Evolutionary conservation across 2,797 vertebrate genomes (phyloP).

Genomic region (Microctenopoma steveboyesi): DNA sequence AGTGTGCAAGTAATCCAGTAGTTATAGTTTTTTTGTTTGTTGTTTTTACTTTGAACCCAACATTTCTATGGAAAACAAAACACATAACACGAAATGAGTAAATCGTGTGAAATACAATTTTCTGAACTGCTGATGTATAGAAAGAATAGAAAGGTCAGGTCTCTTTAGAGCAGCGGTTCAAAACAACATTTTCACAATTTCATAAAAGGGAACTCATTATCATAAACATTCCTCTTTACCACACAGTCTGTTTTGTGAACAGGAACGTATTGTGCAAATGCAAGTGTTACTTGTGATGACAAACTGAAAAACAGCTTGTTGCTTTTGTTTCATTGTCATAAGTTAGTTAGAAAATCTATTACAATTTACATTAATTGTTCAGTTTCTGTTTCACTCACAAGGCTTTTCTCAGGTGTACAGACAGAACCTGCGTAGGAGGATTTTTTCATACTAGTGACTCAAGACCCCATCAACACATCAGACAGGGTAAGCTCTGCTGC

Average conservation of each 20-base stretch:
- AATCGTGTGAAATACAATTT: slow-evolving; percentile 28
- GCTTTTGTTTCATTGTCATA: slow-evolving; percentile 24
- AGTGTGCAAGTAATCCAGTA: not conserved
- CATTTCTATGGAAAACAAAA: slow-evolving; percentile 46
- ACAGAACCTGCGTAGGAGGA: slow-evolving; percentile 40
- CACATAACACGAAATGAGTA: slow-evolving; percentile 50
- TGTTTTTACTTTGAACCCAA: not conserved
- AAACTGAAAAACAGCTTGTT: slow-evolving; percentile 19
- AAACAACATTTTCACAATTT: slow-evolving; percentile 22
- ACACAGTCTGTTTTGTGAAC: slow-evolving; percentile 26
- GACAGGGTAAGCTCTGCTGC: slow-evolving; percentile 39
- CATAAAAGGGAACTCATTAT: slow-evolving; percentile 18
- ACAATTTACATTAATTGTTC: slow-evolving; percentile 22
- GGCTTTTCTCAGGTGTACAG: slow-evolving; percentile 29
- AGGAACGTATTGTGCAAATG: slow-evolving; percentile 23
- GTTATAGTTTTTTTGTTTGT: not conserved
- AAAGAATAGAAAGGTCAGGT: slow-evolving; percentile 13
- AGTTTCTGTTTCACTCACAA: slow-evolving; percentile 29
- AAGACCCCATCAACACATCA: slow-evolving; percentile 72
- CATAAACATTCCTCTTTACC: slow-evolving; percentile 7
- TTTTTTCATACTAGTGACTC: slow-evolving; percentile 56
- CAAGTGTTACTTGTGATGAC: slow-evolving; percentile 30
- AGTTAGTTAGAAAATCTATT: slow-evolving; percentile 28
- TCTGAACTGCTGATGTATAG: slow-evolving; percentile 19
- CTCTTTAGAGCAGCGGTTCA: slow-evolving; percentile 2